Conservation (phyloP, 1,140 invertebrate genomes). For the Drosophila insularis region DNA sequence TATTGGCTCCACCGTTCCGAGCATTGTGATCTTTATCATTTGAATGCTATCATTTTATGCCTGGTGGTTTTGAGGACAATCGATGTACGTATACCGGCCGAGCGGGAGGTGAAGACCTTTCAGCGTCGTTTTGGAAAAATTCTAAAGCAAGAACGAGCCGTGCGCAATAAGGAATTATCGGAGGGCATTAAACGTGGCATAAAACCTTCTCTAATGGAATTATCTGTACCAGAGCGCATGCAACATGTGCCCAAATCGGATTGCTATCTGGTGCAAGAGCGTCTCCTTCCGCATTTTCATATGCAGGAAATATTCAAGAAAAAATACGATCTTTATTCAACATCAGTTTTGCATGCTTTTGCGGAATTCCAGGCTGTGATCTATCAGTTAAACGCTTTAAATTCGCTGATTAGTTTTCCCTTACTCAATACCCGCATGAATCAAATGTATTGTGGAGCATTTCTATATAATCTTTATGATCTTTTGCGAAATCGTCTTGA, state of each 20-base stretch:
- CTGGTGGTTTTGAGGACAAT: slow-evolving; percentile 85
- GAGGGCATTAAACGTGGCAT: slow-evolving; percentile 57
- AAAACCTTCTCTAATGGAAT: slow-evolving; percentile 43
- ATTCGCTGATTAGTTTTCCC: slow-evolving; percentile 85
- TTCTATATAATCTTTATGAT: slow-evolving; percentile 88
- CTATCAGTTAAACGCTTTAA: slow-evolving; percentile 85
- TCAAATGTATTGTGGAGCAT: slow-evolving; percentile 87
- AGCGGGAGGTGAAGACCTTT: slow-evolving; percentile 82
- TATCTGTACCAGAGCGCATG: slow-evolving; percentile 82
- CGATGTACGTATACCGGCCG: slow-evolving; percentile 85
- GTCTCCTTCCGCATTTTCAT: slow-evolving; percentile 86
- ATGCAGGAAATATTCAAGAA: slow-evolving; percentile 85
- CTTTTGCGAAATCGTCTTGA: slow-evolving; percentile 84
- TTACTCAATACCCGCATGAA: slow-evolving; percentile 84
- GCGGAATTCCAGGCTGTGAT: slow-evolving; percentile 89
- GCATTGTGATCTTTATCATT: slow-evolving; percentile 83
- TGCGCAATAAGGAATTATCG: slow-evolving; percentile 55
- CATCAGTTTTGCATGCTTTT: slow-evolving; percentile 86
- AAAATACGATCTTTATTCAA: slow-evolving; percentile 85
- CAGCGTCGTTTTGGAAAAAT: slow-evolving; percentile 79
- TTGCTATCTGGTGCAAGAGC: slow-evolving; percentile 85
- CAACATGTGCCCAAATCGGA: slow-evolving; percentile 84
- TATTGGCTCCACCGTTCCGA: slow-evolving; percentile 86
- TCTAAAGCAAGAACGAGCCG: slow-evolving; percentile 57
- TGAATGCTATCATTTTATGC: slow-evolving; percentile 86